phyloP scores from a whole-genome alignment of 1,140 invertebrate species.

The Ephestia elutella region DNA sequence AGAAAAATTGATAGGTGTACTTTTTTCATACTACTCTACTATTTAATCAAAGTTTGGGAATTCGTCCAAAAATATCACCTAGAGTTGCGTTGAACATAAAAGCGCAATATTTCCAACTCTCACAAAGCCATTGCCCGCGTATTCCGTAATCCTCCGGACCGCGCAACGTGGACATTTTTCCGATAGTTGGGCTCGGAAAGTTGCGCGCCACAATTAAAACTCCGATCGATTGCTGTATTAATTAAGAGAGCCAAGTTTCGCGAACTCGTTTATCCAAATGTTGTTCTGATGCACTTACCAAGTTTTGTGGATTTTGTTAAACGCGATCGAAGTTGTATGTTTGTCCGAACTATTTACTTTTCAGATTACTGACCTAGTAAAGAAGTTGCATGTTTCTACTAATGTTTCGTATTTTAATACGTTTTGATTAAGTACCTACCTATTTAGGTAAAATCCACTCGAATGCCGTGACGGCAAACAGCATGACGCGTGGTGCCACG shows the following conservation, averaged over 20 bases:
- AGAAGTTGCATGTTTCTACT: no score
- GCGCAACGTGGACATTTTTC: neutral
- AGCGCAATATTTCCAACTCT: neutral
- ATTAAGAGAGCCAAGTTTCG: slow-evolving; percentile 24
- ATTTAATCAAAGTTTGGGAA: no score
- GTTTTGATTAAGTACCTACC: neutral
- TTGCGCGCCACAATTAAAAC: slow-evolving; percentile 18
- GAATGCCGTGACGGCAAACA: no score
- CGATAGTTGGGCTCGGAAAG: neutral
- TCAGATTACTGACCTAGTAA: no score
- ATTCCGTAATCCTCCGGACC: no score
- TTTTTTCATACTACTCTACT: no score
- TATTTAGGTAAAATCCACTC: no score
- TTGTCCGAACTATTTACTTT: neutral
- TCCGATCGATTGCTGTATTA: slow-evolving; percentile 25
- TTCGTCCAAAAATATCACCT: no score
- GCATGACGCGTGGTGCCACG: no score
- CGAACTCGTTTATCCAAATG: slow-evolving; percentile 7
- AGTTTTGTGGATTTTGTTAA: neutral
- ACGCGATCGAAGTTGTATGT: neutral
- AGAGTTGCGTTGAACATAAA: neutral
- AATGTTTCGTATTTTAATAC: neutral
- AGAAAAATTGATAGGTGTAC: no score
- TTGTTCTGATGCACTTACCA: neutral
- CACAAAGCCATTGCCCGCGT: neutral